phyloP scores from a whole-genome alignment of 2,113 vertebrate species.

The Narcine bancroftii region DNA sequence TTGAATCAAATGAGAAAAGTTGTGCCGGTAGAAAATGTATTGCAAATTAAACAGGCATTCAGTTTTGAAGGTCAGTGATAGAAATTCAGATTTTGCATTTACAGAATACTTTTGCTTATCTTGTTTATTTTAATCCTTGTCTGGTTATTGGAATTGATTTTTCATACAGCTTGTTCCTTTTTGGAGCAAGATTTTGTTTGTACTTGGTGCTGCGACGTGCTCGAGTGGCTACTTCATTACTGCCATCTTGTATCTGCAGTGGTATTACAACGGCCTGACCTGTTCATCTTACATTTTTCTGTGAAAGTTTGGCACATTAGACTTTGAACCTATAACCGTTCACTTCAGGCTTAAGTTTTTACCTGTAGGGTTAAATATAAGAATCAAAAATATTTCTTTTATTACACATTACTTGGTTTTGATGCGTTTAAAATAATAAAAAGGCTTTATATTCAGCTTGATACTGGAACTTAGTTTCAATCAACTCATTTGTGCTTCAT shows the following conservation, averaged over 20 bases:
- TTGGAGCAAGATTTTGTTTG: not conserved
- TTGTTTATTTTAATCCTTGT: not conserved
- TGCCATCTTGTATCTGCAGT: not conserved
- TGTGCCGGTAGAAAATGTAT: not conserved
- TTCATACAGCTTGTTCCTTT: not conserved
- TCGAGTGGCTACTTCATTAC: not conserved
- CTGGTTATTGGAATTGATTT: not conserved
- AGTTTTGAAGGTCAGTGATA: constrained; percentile 17
- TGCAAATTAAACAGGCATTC: not conserved
- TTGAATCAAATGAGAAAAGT: not conserved
- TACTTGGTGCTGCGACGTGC: not conserved
- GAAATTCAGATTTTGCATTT: not conserved
- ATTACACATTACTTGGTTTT: not conserved
- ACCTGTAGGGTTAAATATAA: not conserved
- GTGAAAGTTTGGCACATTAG: not conserved
- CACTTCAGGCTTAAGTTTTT: not conserved
- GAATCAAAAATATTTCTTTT: not conserved
- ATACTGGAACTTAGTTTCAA: not conserved
- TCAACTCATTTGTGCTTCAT: not conserved
- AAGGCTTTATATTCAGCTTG: not conserved
- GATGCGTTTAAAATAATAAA: not conserved
- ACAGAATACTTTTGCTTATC: no score
- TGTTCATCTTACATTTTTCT: not conserved
- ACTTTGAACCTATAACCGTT: not conserved
- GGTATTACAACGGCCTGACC: not conserved